Evolutionary conservation across 2,797 vertebrate genomes (phyloP).

Genomic region (Sebastiscus tertius): DNA sequence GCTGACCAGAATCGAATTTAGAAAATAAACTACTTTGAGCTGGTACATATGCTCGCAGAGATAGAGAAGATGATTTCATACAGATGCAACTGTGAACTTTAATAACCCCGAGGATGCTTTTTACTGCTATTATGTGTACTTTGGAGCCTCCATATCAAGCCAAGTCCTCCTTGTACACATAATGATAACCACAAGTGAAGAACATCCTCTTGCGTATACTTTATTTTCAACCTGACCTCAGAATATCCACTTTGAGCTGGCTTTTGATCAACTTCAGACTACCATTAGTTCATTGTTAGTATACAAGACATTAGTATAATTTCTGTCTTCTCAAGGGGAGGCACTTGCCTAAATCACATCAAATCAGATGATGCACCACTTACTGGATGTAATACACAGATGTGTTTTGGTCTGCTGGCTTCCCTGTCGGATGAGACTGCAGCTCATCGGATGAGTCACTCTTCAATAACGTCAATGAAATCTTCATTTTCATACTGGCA

Average conservation of each 20-base stretch:
- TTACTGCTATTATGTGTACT: slow-evolving; percentile 8
- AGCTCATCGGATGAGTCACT: slow-evolving; percentile 58
- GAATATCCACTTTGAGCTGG: slow-evolving; percentile 35
- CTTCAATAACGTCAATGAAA: slow-evolving; percentile 57
- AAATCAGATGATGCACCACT: slow-evolving; percentile 60
- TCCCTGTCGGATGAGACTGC: slow-evolving; percentile 32
- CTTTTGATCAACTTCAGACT: slow-evolving; percentile 54
- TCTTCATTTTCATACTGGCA: slow-evolving; percentile 52
- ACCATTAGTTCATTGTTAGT: slow-evolving; percentile 48
- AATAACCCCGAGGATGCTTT: slow-evolving; percentile 12
- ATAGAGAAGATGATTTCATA: slow-evolving; percentile 28
- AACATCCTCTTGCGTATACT: slow-evolving; percentile 28
- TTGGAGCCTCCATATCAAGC: background rate
- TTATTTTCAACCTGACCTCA: slow-evolving; percentile 37
- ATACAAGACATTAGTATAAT: slow-evolving; percentile 48
- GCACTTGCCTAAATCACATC: slow-evolving; percentile 60
- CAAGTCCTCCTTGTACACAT: slow-evolving; percentile 8
- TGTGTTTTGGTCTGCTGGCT: slow-evolving; percentile 49
- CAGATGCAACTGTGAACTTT: slow-evolving; percentile 27
- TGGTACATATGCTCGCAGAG: background rate
- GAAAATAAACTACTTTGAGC: slow-evolving; percentile 3
- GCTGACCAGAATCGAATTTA: background rate
- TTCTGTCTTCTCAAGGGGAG: slow-evolving; percentile 44
- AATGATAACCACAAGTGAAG: slow-evolving; percentile 35
- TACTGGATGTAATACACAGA: slow-evolving; percentile 57